Percentiles rank a stretch among this genome's conserved stretches.
Conservation (phyloP, 2,888 invertebrate species). For the Torymus aiolomorphi region DNA sequence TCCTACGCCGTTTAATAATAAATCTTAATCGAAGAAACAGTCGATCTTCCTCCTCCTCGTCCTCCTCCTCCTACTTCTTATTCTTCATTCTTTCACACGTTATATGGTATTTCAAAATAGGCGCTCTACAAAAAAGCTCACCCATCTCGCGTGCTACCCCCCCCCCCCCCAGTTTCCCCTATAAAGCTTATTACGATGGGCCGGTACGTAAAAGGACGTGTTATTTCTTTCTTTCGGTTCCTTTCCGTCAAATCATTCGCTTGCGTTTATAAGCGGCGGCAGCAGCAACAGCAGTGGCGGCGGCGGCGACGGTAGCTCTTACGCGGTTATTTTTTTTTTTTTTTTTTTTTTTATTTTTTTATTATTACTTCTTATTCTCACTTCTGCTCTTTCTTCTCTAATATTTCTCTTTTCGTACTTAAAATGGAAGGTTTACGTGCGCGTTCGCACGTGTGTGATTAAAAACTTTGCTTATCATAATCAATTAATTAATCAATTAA, state of each 20-base stretch:
- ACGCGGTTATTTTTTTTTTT: too few relatives aligned
- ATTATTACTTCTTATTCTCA: neutral
- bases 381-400: neutral
- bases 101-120: constrained; percentile 13
- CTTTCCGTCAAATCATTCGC: neutral
- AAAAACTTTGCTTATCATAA: too few relatives aligned
- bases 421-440: constrained; percentile 46
- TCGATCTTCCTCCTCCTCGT: too few relatives aligned
- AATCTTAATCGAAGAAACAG: constrained; percentile 33
- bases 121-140: constrained; percentile 27
- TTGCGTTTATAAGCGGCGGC: constrained; percentile 3
- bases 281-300: neutral
- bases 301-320: too few relatives aligned
- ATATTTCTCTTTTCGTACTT: constrained; percentile 5
- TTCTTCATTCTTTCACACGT: neutral
- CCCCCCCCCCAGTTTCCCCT: neutral
- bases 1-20: constrained; percentile 18
- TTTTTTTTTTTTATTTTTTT: neutral
- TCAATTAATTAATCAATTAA: too few relatives aligned
- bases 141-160: neutral
- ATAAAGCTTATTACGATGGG: constrained; percentile 29
- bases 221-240: too few relatives aligned
- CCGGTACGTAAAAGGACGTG: constrained; percentile 39
- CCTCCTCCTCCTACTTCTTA: neutral
- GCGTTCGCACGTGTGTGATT: constrained; percentile 3